These are phyloP conservation scores for Xyliphius kryptos DNA, from an alignment of 2,113 vertebrate species.

Conservation along the genomic window DNA sequence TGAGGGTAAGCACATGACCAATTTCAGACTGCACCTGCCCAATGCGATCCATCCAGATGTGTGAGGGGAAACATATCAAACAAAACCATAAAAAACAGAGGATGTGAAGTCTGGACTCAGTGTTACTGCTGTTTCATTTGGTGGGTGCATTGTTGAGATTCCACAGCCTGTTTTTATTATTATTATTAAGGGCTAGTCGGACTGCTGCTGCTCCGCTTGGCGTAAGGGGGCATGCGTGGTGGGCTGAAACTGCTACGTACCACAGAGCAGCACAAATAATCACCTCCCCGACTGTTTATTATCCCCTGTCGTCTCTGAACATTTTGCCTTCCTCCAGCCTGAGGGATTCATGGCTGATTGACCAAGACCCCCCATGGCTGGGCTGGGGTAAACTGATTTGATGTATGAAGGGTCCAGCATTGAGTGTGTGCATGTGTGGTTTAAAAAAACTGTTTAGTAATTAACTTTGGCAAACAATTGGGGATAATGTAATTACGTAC, in stretches of 20 bases:
- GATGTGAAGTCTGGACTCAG: constrained; percentile 21
- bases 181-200: constrained; percentile 41
- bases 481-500: background rate
- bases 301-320: constrained; percentile 35
- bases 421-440: background rate
- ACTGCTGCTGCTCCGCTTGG: constrained; percentile 10
- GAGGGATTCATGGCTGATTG: constrained; percentile 32
- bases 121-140: constrained; percentile 28
- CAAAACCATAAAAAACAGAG: constrained; percentile 21
- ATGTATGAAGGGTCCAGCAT: constrained; percentile 9
- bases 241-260: constrained; percentile 36
- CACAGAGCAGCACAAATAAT: constrained; percentile 43
- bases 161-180: constrained; percentile 41
- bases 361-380: constrained; percentile 6
- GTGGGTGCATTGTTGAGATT: constrained; percentile 42
- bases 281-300: constrained; percentile 39
- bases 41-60: constrained; percentile 26
- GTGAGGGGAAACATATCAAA: constrained; percentile 20
- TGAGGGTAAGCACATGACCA: constrained; percentile 16
- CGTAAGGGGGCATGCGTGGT: constrained; percentile 5
- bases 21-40: constrained; percentile 25
- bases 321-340: constrained; percentile 19
- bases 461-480: background rate
- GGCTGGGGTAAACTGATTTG: constrained; percentile 39
- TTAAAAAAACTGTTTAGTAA: background rate